phyloP scores from a whole-genome alignment of 2,113 vertebrate species.

The Myiozetetes cayanensis region DNA sequence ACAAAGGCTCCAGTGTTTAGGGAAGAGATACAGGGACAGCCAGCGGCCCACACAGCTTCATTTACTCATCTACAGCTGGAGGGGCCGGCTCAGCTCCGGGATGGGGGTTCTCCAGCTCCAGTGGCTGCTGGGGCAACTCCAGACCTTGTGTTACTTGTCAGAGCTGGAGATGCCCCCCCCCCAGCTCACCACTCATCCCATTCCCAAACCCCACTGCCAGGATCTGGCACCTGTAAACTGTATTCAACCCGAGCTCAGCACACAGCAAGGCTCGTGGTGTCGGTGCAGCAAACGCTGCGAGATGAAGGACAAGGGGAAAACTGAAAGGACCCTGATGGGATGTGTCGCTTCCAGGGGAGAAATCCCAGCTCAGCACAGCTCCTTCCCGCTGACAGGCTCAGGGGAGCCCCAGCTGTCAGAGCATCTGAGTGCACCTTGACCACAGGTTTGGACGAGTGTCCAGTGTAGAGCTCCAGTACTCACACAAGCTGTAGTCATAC shows the following conservation, averaged over 20 bases:
- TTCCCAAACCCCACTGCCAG: not conserved
- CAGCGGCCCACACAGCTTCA: conserved; percentile 53
- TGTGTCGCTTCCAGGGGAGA: not conserved
- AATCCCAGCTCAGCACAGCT: not conserved
- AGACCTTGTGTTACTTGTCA: not conserved
- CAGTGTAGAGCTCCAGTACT: not conserved
- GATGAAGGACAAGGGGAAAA: not conserved
- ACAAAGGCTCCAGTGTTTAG: conserved; percentile 69
- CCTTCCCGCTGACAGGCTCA: not conserved
- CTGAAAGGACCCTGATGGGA: fast-evolving
- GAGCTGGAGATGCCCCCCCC: fast-evolving
- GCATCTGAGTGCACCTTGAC: not conserved
- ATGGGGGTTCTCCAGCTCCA: not conserved
- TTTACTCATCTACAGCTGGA: conserved; percentile 58
- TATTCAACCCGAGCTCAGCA: fast-evolving
- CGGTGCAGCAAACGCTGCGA: fast-evolving
- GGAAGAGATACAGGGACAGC: conserved; percentile 49
- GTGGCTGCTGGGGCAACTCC: not conserved
- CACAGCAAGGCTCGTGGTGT: not conserved
- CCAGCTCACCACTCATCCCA: fast-evolving
- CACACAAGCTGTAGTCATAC: not conserved
- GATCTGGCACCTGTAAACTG: fast-evolving
- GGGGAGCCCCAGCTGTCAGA: not conserved
- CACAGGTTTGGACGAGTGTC: fast-evolving
- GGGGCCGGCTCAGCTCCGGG: not conserved